Percentiles rank a stretch among this genome's conserved stretches.
phyloP scores from a whole-genome alignment of 2,888 invertebrate genomes.

The Cosmorhoe ocellata region DNA sequence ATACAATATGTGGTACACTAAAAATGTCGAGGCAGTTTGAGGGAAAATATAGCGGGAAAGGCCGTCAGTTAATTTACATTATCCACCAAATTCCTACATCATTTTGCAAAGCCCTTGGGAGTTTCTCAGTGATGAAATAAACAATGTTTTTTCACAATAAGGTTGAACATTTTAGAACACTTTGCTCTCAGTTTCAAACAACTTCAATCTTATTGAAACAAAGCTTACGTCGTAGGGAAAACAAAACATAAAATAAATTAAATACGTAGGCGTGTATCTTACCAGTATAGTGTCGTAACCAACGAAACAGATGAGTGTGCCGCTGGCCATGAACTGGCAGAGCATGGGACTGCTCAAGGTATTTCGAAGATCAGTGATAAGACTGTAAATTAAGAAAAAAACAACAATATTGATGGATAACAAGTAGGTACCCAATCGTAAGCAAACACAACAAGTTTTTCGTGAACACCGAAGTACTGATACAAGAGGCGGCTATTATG shows the following conservation, averaged over 20 bases:
- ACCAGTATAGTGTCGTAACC: slow-evolving; percentile 69
- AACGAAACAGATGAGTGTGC: slow-evolving; percentile 65
- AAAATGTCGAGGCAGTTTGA: slow-evolving; percentile 3
- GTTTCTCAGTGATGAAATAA: not conserved
- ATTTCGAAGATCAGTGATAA: slow-evolving; percentile 52
- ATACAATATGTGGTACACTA: not conserved
- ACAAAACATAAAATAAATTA: too few relatives aligned
- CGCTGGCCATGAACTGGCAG: slow-evolving; percentile 62
- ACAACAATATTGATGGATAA: not conserved
- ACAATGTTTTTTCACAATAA: slow-evolving; percentile 8
- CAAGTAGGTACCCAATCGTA: too few relatives aligned
- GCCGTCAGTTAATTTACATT: slow-evolving; percentile 13
- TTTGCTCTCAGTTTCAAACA: not conserved
- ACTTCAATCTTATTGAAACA: not conserved
- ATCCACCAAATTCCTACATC: slow-evolving; percentile 3
- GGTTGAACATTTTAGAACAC: slow-evolving; percentile 1
- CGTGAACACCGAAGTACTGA: too few relatives aligned
- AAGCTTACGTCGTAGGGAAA: too few relatives aligned
- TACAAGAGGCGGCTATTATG: too few relatives aligned
- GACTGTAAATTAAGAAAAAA: slow-evolving; percentile 42
- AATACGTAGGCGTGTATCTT: slow-evolving; percentile 27
- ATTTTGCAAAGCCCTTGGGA: slow-evolving; percentile 9
- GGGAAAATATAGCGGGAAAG: slow-evolving; percentile 1
- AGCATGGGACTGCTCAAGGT: slow-evolving; percentile 66
- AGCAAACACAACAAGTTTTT: too few relatives aligned